Evolutionary conservation across 2,113 vertebrate genomes (phyloP), one percentile per base, ranked within the genome.

Genomic region (Motacilla alba): DNA sequence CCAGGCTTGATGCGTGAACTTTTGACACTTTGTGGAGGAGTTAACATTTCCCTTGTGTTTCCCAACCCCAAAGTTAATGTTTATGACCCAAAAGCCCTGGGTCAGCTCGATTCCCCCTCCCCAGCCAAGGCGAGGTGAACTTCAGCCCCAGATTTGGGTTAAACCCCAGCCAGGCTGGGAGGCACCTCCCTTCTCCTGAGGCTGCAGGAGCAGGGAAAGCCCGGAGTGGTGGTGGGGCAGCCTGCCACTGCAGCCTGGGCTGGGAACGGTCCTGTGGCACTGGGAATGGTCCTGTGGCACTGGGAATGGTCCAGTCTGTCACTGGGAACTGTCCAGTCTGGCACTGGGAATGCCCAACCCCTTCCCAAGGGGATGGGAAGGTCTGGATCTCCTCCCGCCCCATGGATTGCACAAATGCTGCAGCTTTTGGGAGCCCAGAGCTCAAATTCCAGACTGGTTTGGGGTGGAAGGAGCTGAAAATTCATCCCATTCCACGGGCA

Each of bases 51-150:
- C 60, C 18, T n/a, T 2, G 15, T 24, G 3, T 56, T 90, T 92
- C 82, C 55, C 85, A 86, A 33, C 11, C 30, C 63, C 47, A 46
- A 3, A 87, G 93, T 96, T 95, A 77, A 91, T 74, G 64, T 77
- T 95, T 95, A 37, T 39, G 74, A 11, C 59, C 73, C 50, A 50
- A 86, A 76, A 5, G 12, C 31, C 6, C 11, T 3, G 41, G 53
- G 35, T 75, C 64, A 44, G 47, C 39, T 83, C 62, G 7, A 9
- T 58, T 62, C 37, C 22, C 73, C 55, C 55, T 78, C 39, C 55
- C 39, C 28, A 63, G 64, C 59, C 6, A 3, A 3, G 63, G 83
- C 46, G 24, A 62, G 74, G 1, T 58, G 82, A 93, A 88, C 72
- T 83, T 50, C 75, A 70, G 86, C 80, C 95, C 2, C 13, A 22